Base-by-base conservation (phyloP, 2,888 invertebrate species). In the Adineta ricciae region DNA sequence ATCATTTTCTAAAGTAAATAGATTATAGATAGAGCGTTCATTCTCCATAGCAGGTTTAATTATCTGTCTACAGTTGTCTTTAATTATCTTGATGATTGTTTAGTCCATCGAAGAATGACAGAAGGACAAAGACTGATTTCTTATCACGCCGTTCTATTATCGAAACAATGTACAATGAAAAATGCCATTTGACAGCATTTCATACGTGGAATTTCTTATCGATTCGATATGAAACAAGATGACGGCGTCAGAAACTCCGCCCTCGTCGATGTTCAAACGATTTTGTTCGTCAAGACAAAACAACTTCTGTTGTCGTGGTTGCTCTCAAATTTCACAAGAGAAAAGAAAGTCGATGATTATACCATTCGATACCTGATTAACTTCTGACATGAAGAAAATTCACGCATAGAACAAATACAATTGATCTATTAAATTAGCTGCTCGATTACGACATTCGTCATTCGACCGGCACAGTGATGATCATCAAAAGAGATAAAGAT, bases 301-400 rank as follows among this genome's bases (percentile, higher is more conserved):
- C 64, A 27, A 64, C 27, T 36, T 64, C 19, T 64, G 32, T 64
- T 11, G 46, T 46, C 46, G 46, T 46, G 32, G 64, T 64, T 19
- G 32, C 32, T 36, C 64, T 64, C 64, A 36, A 36, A 64, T 64
- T 64, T 64, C 64, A 64, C 19, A 36, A 64, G 32, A 64, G 32
- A 64, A 36, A 64, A 32, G 64, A 64, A 64, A 64, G 64, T 64
- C 64, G 64, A 64, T 64, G 64, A 64, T 64, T 64, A 36, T 14
- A 64, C 64, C 24, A 64, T 64, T 64, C 64, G 64, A 64, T 36
- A 64, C 64, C n/a, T 64, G 64, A 64, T 64, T 32, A 64, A 64
- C 32, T 64, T 64, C 16, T 64, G 64, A 64, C 32, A 36, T 64
- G 64, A 64, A 64, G 14, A 16, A 64, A n/a, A 64, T 64, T 64